A percentile compares a stretch with the other conserved stretches of the same genome.
These are phyloP conservation scores for Rhagologus leucostigma DNA, from an alignment of 2,113 vertebrate species.

Conservation along the genomic window DNA sequence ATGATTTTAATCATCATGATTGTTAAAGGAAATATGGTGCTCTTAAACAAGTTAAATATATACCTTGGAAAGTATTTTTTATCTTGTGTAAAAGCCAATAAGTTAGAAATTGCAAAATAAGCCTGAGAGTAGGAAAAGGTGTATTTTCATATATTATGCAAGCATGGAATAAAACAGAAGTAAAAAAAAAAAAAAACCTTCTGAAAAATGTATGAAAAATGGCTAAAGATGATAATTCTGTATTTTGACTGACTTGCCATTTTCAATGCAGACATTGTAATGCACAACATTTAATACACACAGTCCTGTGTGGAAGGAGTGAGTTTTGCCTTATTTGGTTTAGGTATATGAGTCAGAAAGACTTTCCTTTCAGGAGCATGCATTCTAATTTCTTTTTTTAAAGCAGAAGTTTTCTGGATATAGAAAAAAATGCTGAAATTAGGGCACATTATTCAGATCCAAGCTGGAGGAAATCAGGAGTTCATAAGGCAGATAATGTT, in stretches of 20 bases:
- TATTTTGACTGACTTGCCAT: not conserved
- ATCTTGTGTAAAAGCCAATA: not conserved
- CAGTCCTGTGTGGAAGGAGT: not conserved
- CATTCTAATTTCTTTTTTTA: not conserved
- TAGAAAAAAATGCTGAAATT: not conserved
- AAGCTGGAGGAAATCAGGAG: not conserved
- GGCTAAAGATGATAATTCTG: not conserved
- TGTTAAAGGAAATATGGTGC: not conserved
- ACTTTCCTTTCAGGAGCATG: not conserved
- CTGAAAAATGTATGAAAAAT: not conserved
- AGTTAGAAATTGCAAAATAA: not conserved
- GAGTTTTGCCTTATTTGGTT: not conserved
- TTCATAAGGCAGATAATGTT: not conserved
- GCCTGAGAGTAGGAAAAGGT: not conserved
- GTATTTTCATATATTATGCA: not conserved
- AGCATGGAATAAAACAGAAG: not conserved
- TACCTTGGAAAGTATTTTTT: not conserved
- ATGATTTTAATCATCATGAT: not conserved
- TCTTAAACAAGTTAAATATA: not conserved
- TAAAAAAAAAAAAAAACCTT: not conserved
- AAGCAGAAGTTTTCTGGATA: not conserved
- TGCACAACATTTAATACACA: not conserved
- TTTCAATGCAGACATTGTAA: not conserved
- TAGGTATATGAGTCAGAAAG: not conserved
- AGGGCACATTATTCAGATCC: not conserved